Evolutionary conservation across 2,888 invertebrate species (phyloP).

Genomic region (Gymnocheta viridis): DNA sequence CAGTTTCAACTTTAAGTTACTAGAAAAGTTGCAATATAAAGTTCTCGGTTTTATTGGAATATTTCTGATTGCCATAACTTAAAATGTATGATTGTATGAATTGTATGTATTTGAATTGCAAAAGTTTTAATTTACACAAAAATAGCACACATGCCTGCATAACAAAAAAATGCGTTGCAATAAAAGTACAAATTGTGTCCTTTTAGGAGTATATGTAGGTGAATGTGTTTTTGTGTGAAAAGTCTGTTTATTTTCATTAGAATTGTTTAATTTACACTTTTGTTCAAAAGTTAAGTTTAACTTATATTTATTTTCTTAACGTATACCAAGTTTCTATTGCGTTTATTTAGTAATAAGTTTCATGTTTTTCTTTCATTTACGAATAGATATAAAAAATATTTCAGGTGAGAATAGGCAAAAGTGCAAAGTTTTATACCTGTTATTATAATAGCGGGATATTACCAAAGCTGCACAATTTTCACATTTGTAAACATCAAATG

Average conservation of each 20-base stretch:
- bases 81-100: too few relatives aligned
- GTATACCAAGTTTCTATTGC: constrained; percentile 2
- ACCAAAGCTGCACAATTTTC: too few relatives aligned
- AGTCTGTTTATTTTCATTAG: constrained; percentile 19
- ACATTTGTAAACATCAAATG: too few relatives aligned
- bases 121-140: constrained; percentile 6
- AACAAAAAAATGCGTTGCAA: too few relatives aligned
- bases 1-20: not conserved
- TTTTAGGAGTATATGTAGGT: too few relatives aligned
- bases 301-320: constrained; percentile 23
- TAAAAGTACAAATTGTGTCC: too few relatives aligned
- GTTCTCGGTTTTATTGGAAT: not conserved
- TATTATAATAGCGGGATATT: too few relatives aligned
- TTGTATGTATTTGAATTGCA: too few relatives aligned
- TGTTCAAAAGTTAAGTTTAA: constrained; percentile 21
- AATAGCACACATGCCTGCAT: not conserved
- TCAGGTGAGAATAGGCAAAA: not conserved
- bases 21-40: not conserved
- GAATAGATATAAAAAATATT: not conserved
- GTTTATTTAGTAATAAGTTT: not conserved
- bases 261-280: constrained; percentile 51
- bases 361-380: not conserved
- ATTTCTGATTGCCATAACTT: too few relatives aligned
- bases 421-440: too few relatives aligned
- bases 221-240: not conserved